Conservation (phyloP, 2,797 vertebrate genomes). For the Anniella stebbinsi region DNA sequence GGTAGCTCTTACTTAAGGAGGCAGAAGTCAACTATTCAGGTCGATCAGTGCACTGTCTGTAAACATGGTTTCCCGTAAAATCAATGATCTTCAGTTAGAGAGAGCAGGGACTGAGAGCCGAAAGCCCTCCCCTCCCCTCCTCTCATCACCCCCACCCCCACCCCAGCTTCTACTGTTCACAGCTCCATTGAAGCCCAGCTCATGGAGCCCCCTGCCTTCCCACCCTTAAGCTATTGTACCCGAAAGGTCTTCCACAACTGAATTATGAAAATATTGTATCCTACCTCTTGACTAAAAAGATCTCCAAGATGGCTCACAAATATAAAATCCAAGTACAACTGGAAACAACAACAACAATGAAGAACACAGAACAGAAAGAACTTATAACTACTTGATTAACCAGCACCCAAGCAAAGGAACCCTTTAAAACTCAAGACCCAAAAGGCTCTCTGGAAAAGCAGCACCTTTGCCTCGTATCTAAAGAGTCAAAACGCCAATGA, state of each 20-base stretch:
- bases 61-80: slow-evolving; percentile 99
- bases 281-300: too few species aligned
- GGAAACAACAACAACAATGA: neutral
- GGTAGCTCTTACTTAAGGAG: slow-evolving; percentile 93
- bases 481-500: neutral
- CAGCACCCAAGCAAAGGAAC: neutral
- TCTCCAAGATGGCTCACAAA: neutral
- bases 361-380: neutral
- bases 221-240: neutral
- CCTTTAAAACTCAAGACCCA: neutral
- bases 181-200: rapidly evolving
- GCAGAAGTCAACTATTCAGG: slow-evolving; percentile 98
- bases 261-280: neutral
- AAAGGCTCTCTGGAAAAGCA: neutral
- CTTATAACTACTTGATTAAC: too few species aligned
- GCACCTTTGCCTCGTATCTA: neutral
- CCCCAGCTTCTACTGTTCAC: neutral
- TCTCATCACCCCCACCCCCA: neutral
- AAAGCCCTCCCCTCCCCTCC: neutral
- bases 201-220: rapidly evolving
- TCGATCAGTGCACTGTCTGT: slow-evolving; percentile 99
- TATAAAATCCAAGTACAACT: neutral
- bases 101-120: slow-evolving; percentile 65
- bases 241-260: rapidly evolving
- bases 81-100: slow-evolving; percentile 99